These are phyloP conservation scores for Neodontobutis hainanensis DNA, from an alignment of 2,113 vertebrate species.

Conservation along the genomic window DNA sequence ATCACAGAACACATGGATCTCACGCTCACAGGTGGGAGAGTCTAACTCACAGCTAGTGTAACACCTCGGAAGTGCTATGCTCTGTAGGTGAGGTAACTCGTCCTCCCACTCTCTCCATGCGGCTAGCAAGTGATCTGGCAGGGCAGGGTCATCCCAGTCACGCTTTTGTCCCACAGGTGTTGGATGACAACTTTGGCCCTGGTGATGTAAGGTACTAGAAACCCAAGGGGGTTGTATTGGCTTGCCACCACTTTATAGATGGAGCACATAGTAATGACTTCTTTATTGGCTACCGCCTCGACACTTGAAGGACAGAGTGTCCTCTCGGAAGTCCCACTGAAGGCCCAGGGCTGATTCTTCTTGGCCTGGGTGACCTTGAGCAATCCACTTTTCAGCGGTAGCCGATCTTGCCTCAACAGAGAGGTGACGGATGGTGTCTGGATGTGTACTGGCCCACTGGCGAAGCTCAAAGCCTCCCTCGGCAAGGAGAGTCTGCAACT, in stretches of 20 bases:
- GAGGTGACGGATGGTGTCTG: constrained; percentile 9
- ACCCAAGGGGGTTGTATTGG: neutral
- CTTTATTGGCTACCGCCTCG: neutral
- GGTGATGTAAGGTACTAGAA: neutral
- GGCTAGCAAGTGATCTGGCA: neutral
- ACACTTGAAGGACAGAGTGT: neutral
- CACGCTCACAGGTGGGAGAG: neutral
- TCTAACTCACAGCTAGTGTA: neutral
- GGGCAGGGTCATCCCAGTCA: neutral
- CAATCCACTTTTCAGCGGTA: constrained; percentile 23
- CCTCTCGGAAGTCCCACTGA: neutral
- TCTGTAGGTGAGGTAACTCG: neutral
- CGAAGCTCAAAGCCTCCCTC: constrained; percentile 14
- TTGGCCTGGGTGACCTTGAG: neutral
- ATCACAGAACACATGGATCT: constrained; percentile 1
- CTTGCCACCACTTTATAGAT: neutral
- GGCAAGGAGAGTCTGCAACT: neutral
- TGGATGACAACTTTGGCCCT: neutral
- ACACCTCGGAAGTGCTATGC: neutral
- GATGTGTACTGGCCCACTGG: constrained; percentile 14
- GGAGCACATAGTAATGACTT: neutral
- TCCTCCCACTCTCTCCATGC: neutral
- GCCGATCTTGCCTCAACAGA: constrained; percentile 5
- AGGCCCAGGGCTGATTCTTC: constrained; percentile 16
- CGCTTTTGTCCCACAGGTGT: neutral